phyloP scores from a whole-genome alignment of 2,888 invertebrate genomes.

The Zygogramma bicolorata region DNA sequence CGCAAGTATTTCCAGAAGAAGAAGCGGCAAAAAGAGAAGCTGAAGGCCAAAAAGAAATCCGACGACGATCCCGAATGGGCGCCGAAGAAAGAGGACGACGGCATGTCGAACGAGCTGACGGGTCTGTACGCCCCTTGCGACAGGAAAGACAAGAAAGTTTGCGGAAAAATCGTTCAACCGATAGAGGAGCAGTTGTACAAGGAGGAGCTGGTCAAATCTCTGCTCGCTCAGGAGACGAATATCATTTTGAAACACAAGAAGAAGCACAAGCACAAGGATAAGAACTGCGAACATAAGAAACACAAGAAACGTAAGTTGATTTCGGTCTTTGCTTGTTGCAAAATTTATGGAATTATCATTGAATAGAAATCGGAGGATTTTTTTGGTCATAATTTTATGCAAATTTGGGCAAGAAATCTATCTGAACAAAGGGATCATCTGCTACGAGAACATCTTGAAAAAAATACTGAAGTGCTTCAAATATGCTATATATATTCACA shows the following conservation, averaged over 20 bases:
- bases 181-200: constrained; percentile 51
- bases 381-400: no score
- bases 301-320: constrained; percentile 58
- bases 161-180: constrained; percentile 62
- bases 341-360: background rate
- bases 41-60: constrained; percentile 40
- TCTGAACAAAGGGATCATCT: no score
- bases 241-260: constrained; percentile 57
- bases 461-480: no score
- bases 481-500: no score
- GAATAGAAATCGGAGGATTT: no score
- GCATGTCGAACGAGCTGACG: constrained; percentile 44
- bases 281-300: constrained; percentile 59
- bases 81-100: constrained; percentile 30
- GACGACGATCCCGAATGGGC: constrained; percentile 33
- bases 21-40: constrained; percentile 40
- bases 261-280: constrained; percentile 57
- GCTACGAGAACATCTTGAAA: no score
- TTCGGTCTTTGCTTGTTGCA: background rate
- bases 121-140: constrained; percentile 54
- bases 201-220: constrained; percentile 54
- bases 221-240: constrained; percentile 56
- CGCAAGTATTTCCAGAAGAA: constrained; percentile 61
- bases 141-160: constrained; percentile 60
- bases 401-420: no score